A percentile compares a stretch with the other conserved stretches of the same genome.
Evolutionary conservation across 2,888 invertebrate species (phyloP).

Genomic region (Trichacis sp.): DNA sequence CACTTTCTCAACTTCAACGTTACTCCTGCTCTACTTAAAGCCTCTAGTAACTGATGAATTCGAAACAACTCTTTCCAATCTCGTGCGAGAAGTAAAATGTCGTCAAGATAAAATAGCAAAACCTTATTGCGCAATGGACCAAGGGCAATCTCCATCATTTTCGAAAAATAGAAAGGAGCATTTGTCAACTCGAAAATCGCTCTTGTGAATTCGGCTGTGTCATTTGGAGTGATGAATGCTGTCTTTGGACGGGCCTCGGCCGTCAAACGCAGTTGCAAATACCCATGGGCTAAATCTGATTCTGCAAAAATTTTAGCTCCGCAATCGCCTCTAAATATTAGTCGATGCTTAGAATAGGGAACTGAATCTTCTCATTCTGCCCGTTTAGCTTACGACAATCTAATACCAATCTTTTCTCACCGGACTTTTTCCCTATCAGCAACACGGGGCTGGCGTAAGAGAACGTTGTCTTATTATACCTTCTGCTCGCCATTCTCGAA

Average conservation of each 20-base stretch:
- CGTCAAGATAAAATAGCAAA: slow-evolving; percentile 19
- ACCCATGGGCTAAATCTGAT: slow-evolving; percentile 31
- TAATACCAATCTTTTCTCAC: slow-evolving; percentile 36
- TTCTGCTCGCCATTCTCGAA: slow-evolving; percentile 27
- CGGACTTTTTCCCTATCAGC: slow-evolving; percentile 32
- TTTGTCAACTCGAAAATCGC: slow-evolving; percentile 53
- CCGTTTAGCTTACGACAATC: slow-evolving; percentile 38
- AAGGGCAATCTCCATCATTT: slow-evolving; percentile 33
- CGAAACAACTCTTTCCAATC: slow-evolving; percentile 15
- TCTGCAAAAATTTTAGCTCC: slow-evolving; percentile 9
- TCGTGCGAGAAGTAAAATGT: slow-evolving; percentile 7
- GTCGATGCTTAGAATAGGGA: slow-evolving; percentile 31
- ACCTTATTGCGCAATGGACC: slow-evolving; percentile 14
- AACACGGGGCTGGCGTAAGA: slow-evolving; percentile 40
- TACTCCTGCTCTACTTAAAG: slow-evolving; percentile 35
- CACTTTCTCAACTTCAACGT: slow-evolving; percentile 49
- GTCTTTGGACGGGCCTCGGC: slow-evolving; percentile 30
- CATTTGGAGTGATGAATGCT: slow-evolving; percentile 45
- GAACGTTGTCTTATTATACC: slow-evolving; percentile 32
- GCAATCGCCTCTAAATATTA: slow-evolving; percentile 23
- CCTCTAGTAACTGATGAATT: too few relatives aligned
- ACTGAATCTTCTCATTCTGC: slow-evolving; percentile 25
- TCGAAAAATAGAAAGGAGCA: slow-evolving; percentile 49
- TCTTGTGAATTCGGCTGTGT: slow-evolving; percentile 47
- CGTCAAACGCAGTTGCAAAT: slow-evolving; percentile 35